Evolutionary conservation across 2,888 invertebrate genomes (phyloP).

Genomic region (Meandrusa payeni): DNA sequence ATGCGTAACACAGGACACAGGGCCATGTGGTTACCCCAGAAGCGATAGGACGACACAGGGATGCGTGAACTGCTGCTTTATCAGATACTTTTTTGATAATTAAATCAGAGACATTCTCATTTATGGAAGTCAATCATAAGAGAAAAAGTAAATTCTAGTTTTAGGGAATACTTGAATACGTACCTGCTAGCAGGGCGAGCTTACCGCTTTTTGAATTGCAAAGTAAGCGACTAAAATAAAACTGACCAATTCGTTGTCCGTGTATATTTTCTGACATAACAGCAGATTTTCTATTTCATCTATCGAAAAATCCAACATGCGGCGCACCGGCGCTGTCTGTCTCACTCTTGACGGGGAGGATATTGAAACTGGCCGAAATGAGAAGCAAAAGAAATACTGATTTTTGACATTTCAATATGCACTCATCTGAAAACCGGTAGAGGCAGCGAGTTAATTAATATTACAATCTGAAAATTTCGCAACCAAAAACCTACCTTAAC

Average conservation of each 20-base stretch:
- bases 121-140: too few relatives aligned
- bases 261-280: constrained; percentile 72
- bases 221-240: constrained; percentile 58
- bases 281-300: constrained; percentile 68
- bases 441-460: constrained; percentile 59
- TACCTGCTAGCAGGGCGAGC: too few relatives aligned
- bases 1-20: too few relatives aligned
- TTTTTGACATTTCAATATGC: constrained; percentile 78
- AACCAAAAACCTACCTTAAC: constrained; percentile 38
- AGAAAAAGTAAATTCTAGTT: too few relatives aligned
- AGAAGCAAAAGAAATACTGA: constrained; percentile 74
- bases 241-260: constrained; percentile 71
- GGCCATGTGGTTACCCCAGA: too few relatives aligned
- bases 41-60: too few relatives aligned
- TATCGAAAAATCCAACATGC: constrained; percentile 50
- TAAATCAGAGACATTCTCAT: too few relatives aligned
- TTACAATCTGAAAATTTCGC: constrained; percentile 37
- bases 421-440: constrained; percentile 59
- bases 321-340: constrained; percentile 53
- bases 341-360: constrained; percentile 67
- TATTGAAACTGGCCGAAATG: constrained; percentile 72
- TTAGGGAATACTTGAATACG: too few relatives aligned
- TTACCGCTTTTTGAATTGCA: constrained; percentile 38
- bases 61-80: too few relatives aligned
- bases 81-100: too few relatives aligned